Conservation (phyloP, 2,113 vertebrate species). For the Esox niger region DNA sequence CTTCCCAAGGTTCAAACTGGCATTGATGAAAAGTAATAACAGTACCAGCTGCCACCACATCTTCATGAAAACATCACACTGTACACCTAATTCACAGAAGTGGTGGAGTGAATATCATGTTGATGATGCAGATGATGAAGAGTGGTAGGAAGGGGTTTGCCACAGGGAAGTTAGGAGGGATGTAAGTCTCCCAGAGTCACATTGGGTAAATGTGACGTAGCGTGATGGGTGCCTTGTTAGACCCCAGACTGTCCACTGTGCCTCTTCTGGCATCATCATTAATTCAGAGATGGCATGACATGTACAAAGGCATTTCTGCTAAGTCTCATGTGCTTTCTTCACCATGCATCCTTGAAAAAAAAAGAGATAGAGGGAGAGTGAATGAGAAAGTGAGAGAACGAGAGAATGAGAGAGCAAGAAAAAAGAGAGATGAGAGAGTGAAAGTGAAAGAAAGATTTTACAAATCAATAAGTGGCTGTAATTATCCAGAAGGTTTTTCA, state of each 20-base stretch:
- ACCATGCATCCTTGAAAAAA: conserved; percentile 24
- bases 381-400: too few species aligned
- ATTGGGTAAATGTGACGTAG: conserved; percentile 47
- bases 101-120: conserved; percentile 1
- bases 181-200: conserved; percentile 45
- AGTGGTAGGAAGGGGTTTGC: conserved; percentile 8
- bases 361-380: too few species aligned
- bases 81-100: neutral
- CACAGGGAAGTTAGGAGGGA: conserved; percentile 16
- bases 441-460: too few species aligned
- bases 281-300: conserved; percentile 57
- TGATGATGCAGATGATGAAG: conserved; percentile 2
- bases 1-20: too few species aligned
- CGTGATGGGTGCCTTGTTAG: conserved; percentile 56
- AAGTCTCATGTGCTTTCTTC: conserved; percentile 39
- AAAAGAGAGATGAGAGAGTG: conserved; percentile 38
- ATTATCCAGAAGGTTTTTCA: conserved; percentile 61
- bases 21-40: too few species aligned
- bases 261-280: conserved; percentile 64
- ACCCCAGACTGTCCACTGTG: conserved; percentile 49
- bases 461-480: conserved; percentile 54
- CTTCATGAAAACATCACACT: neutral
- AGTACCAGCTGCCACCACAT: too few species aligned
- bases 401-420: too few species aligned
- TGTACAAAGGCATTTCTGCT: conserved; percentile 3